Percentiles rank a stretch among this genome's conserved stretches.
Evolutionary conservation across 2,113 vertebrate species (phyloP).

Genomic region (Lepidothrix coronata): DNA sequence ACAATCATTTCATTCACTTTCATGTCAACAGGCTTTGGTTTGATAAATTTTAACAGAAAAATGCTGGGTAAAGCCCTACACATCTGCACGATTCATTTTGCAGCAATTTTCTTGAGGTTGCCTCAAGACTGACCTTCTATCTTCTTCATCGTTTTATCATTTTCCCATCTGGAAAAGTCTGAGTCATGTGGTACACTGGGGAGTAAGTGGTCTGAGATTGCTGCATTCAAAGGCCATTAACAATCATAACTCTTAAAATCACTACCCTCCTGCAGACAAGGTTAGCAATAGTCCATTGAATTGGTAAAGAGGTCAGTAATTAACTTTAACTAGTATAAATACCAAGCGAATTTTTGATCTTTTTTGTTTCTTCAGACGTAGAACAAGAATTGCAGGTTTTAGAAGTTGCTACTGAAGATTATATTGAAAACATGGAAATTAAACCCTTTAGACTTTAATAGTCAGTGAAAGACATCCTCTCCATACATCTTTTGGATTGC

Average conservation of each 20-base stretch:
- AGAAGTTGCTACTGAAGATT: background rate
- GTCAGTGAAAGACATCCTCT: background rate
- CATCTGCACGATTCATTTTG: constrained; percentile 48
- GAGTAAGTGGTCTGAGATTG: constrained; percentile 49
- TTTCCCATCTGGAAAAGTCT: constrained; percentile 63
- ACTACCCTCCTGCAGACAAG: constrained; percentile 50
- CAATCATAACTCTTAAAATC: constrained; percentile 68
- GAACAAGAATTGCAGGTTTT: background rate
- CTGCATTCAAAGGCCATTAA: constrained; percentile 67
- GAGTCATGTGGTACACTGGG: constrained; percentile 14
- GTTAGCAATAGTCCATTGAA: constrained; percentile 47
- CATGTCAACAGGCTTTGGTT: constrained; percentile 66
- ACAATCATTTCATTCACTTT: constrained; percentile 69
- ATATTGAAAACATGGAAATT: background rate
- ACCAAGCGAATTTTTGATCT: background rate
- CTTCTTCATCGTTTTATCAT: constrained; percentile 26
- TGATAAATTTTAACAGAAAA: constrained; percentile 76
- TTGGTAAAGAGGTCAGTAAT: constrained; percentile 18
- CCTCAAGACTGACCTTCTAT: constrained; percentile 63
- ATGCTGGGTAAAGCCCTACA: constrained; percentile 3
- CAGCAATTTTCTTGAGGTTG: constrained; percentile 64
- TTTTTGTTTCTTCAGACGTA: background rate
- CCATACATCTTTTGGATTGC: background rate
- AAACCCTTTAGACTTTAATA: background rate
- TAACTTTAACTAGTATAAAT: constrained; percentile 55